Conservation (phyloP, 2,797 vertebrate species). For the Chelidonichthys spinosus region DNA sequence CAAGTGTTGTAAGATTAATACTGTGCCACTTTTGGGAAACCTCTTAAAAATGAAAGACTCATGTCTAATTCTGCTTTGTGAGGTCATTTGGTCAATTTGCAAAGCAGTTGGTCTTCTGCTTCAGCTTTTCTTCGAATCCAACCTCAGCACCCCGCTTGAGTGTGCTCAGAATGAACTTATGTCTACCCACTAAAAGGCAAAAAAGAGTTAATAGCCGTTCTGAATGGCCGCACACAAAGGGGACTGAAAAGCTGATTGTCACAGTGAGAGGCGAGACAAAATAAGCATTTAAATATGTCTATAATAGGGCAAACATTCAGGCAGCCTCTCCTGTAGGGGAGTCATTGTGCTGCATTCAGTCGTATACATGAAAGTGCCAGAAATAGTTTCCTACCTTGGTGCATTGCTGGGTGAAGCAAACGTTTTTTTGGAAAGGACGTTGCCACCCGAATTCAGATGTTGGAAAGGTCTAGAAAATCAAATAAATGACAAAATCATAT, state of each 20-base stretch:
- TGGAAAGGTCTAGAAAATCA: too few relatives aligned
- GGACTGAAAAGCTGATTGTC: neutral
- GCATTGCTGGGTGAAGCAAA: neutral
- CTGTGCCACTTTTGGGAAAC: slow-evolving; percentile 41
- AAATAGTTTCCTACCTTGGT: neutral
- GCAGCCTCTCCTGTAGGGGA: neutral
- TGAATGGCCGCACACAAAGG: neutral
- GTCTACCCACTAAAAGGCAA: neutral
- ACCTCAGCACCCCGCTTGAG: neutral
- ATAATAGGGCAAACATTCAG: neutral
- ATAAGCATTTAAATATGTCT: neutral
- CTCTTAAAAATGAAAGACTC: slow-evolving; percentile 25
- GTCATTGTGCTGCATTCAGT: neutral
- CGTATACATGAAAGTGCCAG: neutral
- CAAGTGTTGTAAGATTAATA: slow-evolving; percentile 33
- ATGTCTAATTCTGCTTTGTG: slow-evolving; percentile 9
- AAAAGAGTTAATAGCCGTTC: neutral
- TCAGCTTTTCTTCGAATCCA: neutral
- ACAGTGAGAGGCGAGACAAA: neutral
- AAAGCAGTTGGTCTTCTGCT: neutral
- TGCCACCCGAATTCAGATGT: too few relatives aligned
- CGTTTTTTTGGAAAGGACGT: too few relatives aligned
- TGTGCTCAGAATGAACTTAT: neutral
- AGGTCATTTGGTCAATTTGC: slow-evolving; percentile 18
- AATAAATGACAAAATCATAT: too few relatives aligned